Evolutionary conservation across 2,888 invertebrate species (phyloP), one percentile per base, ranked within the genome.

Genomic region (Platycheirus rosarum): DNA sequence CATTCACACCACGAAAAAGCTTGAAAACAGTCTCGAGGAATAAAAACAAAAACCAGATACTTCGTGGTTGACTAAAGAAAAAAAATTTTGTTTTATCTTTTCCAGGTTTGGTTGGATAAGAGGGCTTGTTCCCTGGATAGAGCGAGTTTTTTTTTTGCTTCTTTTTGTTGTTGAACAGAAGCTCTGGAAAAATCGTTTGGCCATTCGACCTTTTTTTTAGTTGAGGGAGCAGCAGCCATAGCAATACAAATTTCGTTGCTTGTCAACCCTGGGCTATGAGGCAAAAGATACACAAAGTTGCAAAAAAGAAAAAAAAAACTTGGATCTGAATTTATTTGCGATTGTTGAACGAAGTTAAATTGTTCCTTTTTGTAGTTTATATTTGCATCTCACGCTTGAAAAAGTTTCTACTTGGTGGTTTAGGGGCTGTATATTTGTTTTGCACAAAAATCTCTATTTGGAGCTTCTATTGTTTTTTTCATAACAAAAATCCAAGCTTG

Each of bases 1-100:
- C 80, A 76, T 80, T 80, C 80, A 80, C 80, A 75, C 70, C 75
- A 48, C 51, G 53, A 53, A 57, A 80, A 76, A 75, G 74, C 79
- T 75, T 70, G 3, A 35, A 48, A 29, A 32, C 26, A 69, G 23
- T 57, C 40, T 57, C 23, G 14, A 57, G 57, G 14, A 26, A 57
- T 23, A 23, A 29, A 6, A 49, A 49, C 32, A 16, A 11, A 18
- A 55, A 37, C n/a, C n/a, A 55, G 53, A 55, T 55, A 55, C 55
- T 55, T 23, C 6, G 23, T 26, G 57, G 40, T 23, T 37, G 37
- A 55, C 20, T 37, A 6, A 13, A 37, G n/a, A 37, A 40, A 37
- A 20, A 35, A 8, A 20, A 20, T 57, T 57, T 55, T 23, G 35
- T 35, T 35, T 20, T 55, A 18, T 35, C 1, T 35, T n/a, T 51